Base-by-base conservation (phyloP, 2,888 invertebrate species). In the Drosophila bunnanda region DNA sequence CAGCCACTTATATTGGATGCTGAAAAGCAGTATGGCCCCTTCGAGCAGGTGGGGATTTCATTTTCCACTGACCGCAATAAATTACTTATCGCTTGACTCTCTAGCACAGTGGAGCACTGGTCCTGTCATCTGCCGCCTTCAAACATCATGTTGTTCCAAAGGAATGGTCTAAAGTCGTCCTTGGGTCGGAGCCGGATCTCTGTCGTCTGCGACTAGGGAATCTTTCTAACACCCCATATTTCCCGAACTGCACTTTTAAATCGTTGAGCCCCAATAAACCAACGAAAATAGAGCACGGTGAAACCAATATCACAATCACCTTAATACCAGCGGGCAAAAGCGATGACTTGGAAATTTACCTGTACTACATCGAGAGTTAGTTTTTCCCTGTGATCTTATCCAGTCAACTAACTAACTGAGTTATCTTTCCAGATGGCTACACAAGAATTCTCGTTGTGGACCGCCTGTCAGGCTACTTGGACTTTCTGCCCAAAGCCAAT, bases 71-170 rank as follows among this genome's bases (percentile, higher is more conserved):
- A 9, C 4, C 1, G 4, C 2, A 12, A 13, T 8, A 10, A 25
- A 39, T 2, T n/a, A n/a, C 28, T 38, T 17, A 1, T 5, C n/a
- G 4, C 3, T 15, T 13, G 2, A 15, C n/a, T 2, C 44, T 56
- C 2, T 15, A 82, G 88, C 75, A 82, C 30, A 53, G 57, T 25
- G 82, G 82, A 15, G 64, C 80, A 0, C n/a, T 83, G 55, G 25
- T 83, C 4, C 20, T 88, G 17, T 70, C 86, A n/a, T 56, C 74
- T 6, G 78, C 74, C 5, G 82, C 78, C n/a, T 82, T 79, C 20
- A 38, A 71, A 22, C 32, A 74, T 7, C 60, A 71, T 20, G 43
- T 32, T 10, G 8, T 48, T 41, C 80, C 82, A 2, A 28, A 30
- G 2, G 54, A 76, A 25, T 83, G 82, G 80, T 66, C 58, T 48